Percentiles rank a stretch among this genome's conserved stretches.
Conservation (phyloP, 2,113 vertebrate species). For the Beaufortia kweichowensis region DNA sequence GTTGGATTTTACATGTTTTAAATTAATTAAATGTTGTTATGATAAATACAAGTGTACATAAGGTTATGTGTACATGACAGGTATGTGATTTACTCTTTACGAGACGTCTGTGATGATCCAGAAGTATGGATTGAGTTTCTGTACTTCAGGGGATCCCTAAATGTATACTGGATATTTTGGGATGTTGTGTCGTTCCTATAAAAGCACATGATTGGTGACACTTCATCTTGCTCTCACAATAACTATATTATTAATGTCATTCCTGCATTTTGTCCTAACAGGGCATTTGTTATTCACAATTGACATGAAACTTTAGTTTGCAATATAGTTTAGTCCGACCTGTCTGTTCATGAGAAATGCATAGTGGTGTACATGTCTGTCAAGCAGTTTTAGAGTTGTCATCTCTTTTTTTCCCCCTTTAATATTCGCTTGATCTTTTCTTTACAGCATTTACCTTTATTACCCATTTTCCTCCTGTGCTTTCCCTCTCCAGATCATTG, state of each 20-base stretch:
- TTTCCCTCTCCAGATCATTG: neutral
- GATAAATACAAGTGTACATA: neutral
- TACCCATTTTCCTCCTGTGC: neutral
- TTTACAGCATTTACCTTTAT: too few relatives aligned
- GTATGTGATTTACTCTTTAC: conserved; percentile 3
- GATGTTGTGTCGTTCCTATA: conserved; percentile 35
- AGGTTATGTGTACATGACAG: too few relatives aligned
- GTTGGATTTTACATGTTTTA: too few relatives aligned
- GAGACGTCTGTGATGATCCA: conserved; percentile 2
- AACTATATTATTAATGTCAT: neutral
- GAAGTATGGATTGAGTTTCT: conserved; percentile 11
- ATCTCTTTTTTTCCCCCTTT: neutral
- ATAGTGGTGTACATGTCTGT: too few relatives aligned
- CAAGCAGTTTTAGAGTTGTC: too few relatives aligned
- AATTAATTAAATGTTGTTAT: too few relatives aligned
- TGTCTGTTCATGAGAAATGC: too few relatives aligned
- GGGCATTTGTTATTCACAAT: neutral
- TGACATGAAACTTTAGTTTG: too few relatives aligned
- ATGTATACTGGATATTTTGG: conserved; percentile 37
- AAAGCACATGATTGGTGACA: conserved; percentile 13
- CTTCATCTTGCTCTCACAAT: conserved; percentile 19
- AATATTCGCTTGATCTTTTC: neutral
- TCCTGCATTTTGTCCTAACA: too few relatives aligned
- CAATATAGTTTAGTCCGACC: too few relatives aligned
- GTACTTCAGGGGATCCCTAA: neutral